Evolutionary conservation across 1,140 invertebrate genomes (phyloP).

Genomic region (Heliothis subflexa): DNA sequence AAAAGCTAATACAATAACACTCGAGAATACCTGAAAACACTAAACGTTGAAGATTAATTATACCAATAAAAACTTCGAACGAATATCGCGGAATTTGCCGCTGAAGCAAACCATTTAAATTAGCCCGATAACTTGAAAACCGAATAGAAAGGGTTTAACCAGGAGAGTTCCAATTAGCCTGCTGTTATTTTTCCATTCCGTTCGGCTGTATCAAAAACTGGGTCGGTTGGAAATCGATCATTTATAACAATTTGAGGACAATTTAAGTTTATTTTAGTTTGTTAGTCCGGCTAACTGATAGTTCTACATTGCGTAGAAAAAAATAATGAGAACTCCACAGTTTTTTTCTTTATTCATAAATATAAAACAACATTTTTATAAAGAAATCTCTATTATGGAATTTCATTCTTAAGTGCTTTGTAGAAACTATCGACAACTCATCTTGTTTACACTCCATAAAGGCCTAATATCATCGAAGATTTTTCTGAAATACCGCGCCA

Average conservation of each 20-base stretch:
- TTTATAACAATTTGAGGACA: conserved; percentile 46
- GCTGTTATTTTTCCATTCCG: conserved; percentile 83
- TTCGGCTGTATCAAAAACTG: conserved; percentile 67
- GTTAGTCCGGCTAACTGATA: too few species aligned
- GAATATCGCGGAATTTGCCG: conserved; percentile 57
- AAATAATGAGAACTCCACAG: too few species aligned
- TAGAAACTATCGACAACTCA: background rate
- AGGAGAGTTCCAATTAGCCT: conserved; percentile 82
- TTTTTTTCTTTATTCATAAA: too few species aligned
- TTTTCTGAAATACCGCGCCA: conserved; percentile 51
- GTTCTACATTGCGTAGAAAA: too few species aligned
- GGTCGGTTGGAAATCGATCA: conserved; percentile 69
- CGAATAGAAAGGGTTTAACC: conserved; percentile 79
- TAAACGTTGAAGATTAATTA: conserved; percentile 60
- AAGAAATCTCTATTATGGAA: too few species aligned
- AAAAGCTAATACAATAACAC: conserved; percentile 39
- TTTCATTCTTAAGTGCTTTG: background rate
- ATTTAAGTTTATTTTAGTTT: conserved; percentile 22
- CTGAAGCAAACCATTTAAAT: conserved; percentile 81
- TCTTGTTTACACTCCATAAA: conserved; percentile 14
- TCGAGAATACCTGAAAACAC: conserved; percentile 39
- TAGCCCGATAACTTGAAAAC: conserved; percentile 80
- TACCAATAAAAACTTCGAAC: conserved; percentile 60
- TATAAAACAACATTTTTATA: too few species aligned
- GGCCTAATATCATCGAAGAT: conserved; percentile 55